Evolutionary conservation across 2,113 vertebrate species (phyloP), one percentile per base, ranked within the genome.

Genomic region (Mellivora capensis): DNA sequence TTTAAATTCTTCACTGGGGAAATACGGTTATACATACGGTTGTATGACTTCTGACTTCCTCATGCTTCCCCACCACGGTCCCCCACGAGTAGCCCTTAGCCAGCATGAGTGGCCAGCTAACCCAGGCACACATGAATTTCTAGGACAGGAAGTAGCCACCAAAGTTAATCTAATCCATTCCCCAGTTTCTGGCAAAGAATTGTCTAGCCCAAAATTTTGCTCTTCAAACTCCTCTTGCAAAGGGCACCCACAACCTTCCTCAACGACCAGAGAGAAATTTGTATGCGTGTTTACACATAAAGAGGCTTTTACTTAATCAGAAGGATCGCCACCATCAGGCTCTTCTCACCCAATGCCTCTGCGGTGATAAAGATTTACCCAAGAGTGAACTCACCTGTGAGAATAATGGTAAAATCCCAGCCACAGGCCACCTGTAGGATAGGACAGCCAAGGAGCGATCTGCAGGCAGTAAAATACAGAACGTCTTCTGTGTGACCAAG

Each of bases 341-440:
- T 59, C 4, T 54, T 81, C 44, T 80, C 29, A 91, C 57, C 61
- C 83, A 96, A 67, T 90, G 54, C 42, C 44, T 86, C 59, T n/a
- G 20, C 7, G 3, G 34, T 64, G 44, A 92, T 52, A 86, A 57
- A 93, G 44, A 62, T 42, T 76, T 59, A 80, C 31, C 27, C 37
- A 87, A 20, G 34, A 49, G 49, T 23, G 72, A 85, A 97, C 98
- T 99, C 98, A 99, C 99, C 99, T 97, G 98, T 99, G 86, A 99
- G 99, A 80, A 99, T 91, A 91, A 99, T 98, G 29, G 99, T 99
- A 97, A 99, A 99, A 98, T 99, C 99, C 99, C 99, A 99, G 89
- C 99, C 99, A 98, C 99, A 99, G 59, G 99, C 98, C 74, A 99
- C 99, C 93, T 99, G 98, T 69, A 97, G 98, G 84, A 99, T 97